Evolutionary conservation across 2,888 invertebrate species (phyloP).

Genomic region (Elmis aenea): DNA sequence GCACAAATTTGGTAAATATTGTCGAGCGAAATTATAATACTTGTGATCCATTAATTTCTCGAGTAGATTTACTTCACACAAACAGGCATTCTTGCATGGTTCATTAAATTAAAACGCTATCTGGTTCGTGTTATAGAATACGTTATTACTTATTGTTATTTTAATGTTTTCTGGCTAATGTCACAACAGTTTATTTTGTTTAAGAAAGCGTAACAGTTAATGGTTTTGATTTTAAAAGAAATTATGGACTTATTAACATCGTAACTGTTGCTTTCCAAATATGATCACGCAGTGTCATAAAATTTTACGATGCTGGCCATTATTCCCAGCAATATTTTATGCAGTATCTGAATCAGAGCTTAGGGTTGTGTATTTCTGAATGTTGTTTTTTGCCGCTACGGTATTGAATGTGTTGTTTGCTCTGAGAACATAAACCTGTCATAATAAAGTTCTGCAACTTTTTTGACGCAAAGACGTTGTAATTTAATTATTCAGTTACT

Average conservation of each 20-base stretch:
- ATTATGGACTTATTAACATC: slow-evolving; percentile 27
- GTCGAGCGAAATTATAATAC: no score
- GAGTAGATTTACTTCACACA: no score
- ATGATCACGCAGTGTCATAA: slow-evolving; percentile 34
- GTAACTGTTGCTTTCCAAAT: slow-evolving; percentile 30
- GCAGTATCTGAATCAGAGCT: slow-evolving; percentile 35
- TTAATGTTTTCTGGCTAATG: slow-evolving; percentile 7
- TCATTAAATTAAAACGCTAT: slow-evolving; percentile 26
- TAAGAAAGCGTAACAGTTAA: slow-evolving; percentile 11
- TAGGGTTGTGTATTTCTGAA: slow-evolving; percentile 20
- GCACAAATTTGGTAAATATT: no score
- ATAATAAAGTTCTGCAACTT: slow-evolving; percentile 34
- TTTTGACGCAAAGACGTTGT: slow-evolving; percentile 21
- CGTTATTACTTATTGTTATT: slow-evolving; percentile 18
- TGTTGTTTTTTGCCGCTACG: slow-evolving; percentile 9
- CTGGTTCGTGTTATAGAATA: slow-evolving; percentile 27
- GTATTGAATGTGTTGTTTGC: slow-evolving; percentile 12
- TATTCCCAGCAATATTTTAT: slow-evolving; percentile 41
- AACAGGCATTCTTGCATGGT: slow-evolving; percentile 21
- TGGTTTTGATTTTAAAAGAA: slow-evolving; percentile 22
- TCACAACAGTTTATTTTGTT: slow-evolving; percentile 5
- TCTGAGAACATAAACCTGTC: slow-evolving; percentile 31
- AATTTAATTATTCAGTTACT: not conserved
- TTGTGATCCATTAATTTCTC: no score
- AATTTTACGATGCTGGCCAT: slow-evolving; percentile 39